phyloP scores from a whole-genome alignment of 2,113 vertebrate species.

The Oenanthe melanoleuca region DNA sequence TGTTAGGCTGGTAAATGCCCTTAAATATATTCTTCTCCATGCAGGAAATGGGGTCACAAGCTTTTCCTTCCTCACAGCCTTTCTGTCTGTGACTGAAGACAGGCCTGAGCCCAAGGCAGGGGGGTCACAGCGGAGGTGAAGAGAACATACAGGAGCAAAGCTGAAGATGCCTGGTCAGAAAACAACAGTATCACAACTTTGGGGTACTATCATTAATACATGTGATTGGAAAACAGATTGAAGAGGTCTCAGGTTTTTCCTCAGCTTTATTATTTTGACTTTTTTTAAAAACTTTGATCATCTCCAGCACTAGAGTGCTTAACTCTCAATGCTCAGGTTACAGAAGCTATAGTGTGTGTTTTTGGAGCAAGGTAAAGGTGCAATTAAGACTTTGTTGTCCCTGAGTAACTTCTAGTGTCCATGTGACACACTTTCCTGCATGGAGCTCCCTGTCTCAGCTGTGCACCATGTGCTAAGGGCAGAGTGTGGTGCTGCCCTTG shows the following conservation, averaged over 20 bases:
- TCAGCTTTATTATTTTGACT: background rate
- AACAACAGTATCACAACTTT: background rate
- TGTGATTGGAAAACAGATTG: background rate
- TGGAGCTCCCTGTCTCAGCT: background rate
- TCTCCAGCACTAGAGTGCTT: background rate
- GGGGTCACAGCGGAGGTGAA: background rate
- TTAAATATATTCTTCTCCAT: background rate
- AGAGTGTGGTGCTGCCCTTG: background rate
- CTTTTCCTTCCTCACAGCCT: constrained; percentile 7
- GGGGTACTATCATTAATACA: background rate
- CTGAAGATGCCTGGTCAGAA: background rate
- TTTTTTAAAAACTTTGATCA: background rate
- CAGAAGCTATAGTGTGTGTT: background rate
- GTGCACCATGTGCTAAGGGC: background rate
- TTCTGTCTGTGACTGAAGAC: background rate
- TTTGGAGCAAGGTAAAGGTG: background rate
- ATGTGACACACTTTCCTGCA: background rate
- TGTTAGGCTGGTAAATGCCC: background rate
- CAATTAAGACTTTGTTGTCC: background rate
- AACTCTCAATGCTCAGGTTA: background rate
- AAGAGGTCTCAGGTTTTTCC: background rate
- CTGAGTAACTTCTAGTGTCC: background rate
- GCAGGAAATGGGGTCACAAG: background rate
- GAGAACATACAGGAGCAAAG: background rate
- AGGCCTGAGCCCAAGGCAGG: background rate